Evolutionary conservation across 2,113 vertebrate genomes (phyloP).

Genomic region (Cyrtonyx montezumae): DNA sequence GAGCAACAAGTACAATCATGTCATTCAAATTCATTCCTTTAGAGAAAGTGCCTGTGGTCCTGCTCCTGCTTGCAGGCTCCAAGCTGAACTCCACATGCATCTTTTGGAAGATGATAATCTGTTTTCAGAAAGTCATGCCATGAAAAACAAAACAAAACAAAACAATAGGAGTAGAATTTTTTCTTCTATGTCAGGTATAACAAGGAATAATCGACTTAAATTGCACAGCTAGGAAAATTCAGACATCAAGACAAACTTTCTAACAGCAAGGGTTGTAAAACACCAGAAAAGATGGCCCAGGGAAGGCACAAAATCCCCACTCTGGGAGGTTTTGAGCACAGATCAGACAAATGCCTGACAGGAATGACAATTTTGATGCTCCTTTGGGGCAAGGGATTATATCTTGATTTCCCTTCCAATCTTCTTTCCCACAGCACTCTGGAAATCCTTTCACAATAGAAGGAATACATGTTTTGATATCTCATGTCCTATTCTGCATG

Average conservation of each 20-base stretch:
- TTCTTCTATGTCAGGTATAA: background rate
- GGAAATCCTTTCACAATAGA: background rate
- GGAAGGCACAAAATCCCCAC: background rate
- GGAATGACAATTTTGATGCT: constrained; percentile 25
- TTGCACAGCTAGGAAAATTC: constrained; percentile 8
- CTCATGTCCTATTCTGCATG: background rate
- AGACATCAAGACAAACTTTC: constrained; percentile 19
- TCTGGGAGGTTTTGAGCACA: background rate
- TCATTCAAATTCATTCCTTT: accelerated
- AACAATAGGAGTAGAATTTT: background rate
- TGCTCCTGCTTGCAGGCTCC: background rate
- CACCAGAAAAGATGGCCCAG: background rate
- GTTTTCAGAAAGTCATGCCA: background rate
- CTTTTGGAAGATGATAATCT: accelerated
- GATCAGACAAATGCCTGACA: constrained; percentile 30
- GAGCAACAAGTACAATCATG: background rate
- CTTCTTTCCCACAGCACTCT: accelerated
- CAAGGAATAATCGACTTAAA: constrained; percentile 25
- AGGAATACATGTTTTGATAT: background rate
- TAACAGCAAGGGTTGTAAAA: constrained; percentile 28
- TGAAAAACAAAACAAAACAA: background rate
- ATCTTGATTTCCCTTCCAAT: constrained; percentile 2
- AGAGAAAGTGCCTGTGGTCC: accelerated
- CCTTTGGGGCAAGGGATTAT: constrained; percentile 36
- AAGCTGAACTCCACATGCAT: background rate